Percentiles rank a stretch among this genome's conserved stretches.
phyloP scores from a whole-genome alignment of 2,113 vertebrate genomes.

The Syngnathus typhle region DNA sequence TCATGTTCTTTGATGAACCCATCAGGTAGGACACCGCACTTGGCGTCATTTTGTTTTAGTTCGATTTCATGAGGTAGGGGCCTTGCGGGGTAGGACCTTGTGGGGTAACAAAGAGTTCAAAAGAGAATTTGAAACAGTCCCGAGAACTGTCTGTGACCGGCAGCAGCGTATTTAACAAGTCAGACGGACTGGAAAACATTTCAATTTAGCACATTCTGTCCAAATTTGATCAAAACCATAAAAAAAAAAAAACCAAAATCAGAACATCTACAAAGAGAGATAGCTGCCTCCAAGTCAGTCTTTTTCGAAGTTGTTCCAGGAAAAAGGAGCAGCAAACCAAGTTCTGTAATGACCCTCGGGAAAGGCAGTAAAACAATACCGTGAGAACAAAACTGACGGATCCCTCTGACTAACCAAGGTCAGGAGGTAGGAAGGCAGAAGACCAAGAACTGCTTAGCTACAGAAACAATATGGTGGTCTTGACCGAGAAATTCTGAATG shows the following conservation, averaged over 20 bases:
- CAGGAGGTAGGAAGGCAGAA: not conserved
- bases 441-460: not conserved
- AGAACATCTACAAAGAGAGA: not conserved
- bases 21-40: constrained; percentile 76
- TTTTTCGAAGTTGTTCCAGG: not conserved
- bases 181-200: not conserved
- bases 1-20: constrained; percentile 99
- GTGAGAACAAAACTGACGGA: not conserved
- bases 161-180: not conserved
- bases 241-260: not conserved
- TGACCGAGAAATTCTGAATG: too few relatives aligned
- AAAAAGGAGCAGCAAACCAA: not conserved
- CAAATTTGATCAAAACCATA: not conserved
- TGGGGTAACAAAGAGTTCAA: too few relatives aligned
- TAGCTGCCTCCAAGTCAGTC: not conserved
- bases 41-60: not conserved
- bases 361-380: not conserved
- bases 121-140: not conserved
- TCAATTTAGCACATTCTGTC: not conserved
- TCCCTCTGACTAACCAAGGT: not conserved
- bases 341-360: not conserved
- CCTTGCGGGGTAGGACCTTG: too few relatives aligned
- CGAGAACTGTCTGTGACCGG: not conserved
- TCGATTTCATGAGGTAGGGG: too few relatives aligned
- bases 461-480: too few relatives aligned